Base-by-base conservation (phyloP, 2,113 vertebrate genomes). In the Pholis gunnellus region DNA sequence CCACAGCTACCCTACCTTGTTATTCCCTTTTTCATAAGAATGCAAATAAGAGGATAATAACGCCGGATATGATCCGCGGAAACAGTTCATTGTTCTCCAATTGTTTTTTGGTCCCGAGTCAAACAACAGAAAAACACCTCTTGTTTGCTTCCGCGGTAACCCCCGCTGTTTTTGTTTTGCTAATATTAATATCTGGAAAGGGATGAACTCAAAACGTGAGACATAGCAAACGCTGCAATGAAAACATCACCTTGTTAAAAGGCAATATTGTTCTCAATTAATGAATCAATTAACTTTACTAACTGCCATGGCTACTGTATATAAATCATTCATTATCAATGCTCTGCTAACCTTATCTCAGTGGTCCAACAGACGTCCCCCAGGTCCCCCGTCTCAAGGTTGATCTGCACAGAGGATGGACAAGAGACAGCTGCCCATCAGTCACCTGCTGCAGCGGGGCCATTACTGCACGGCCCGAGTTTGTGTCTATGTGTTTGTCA, bases 391-490 rank as follows among this genome's bases (percentile, higher is more conserved):
- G 71, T 79, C 87, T 91, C 93, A 94, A 94, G 92, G 95, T 93
- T 93, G 94, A 93, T 85, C 83, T 81, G 83, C 81, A 52, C 61
- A 63, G 78, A 78, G 61, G 84, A 88, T 75, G 90, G 90, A 93
- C 92, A 89, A 75, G 72, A 92, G 93, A 94, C 94, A 93, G 90
- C 89, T 88, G 90, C 86, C 89, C 91, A 93, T 95, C 93, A 92
- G 88, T 95, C 94, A 95, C 90, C 81, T 81, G 85, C 86, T 83
- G 81, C 75, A 79, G 64, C 56, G 17, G 27, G 83, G 87, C 88
- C 93, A 95, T 94, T 90, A 92, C 84, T 84, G 82, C 82, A 57
- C 48, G 54, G 82, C 79, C 88, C 72, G 88, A 92, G 91, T 93
- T 93, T 94, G 92, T 88, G 85, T 90, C 88, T 85, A 77, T 57